Base-by-base conservation (phyloP, 30 jellyfish, hydroid and myxozoan genomes). In the Clytia hemisphaerica region DNA sequence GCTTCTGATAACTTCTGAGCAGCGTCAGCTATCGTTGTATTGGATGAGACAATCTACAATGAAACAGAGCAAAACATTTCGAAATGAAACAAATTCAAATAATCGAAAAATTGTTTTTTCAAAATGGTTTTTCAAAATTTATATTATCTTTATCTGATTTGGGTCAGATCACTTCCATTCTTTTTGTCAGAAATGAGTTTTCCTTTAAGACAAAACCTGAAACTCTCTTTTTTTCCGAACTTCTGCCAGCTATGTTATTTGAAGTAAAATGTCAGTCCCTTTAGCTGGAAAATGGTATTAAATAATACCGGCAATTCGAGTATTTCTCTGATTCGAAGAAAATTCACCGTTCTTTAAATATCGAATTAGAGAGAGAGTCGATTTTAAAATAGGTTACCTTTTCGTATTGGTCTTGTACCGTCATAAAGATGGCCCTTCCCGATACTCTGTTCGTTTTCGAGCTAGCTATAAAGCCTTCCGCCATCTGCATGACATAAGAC, bases 11-110 rank as follows among this genome's bases (percentile, higher is more conserved):
- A 64, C 24, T 81, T 82, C 6, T 53, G 21, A 7, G 94, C 93
- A 18, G 97, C 93, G 29, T 88, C 92, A 32, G 79, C 77, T 12
- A 88, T 67, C 48, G 87, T 79, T 62, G 33, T 76, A 42, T 88
- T 88, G 42, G 94, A 93, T 1, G 80, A 48, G 44, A 74, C 80
- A 29, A 88, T 88, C 97, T 88, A 42, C 7, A 35, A 24, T 12
- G 27, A 44, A 32, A 58, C 57, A 73, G 2, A 1, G 30, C 34
- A 16, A n/a, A 37, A 9, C 74, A 21, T 3, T 28, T 3, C 35
- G 2, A 44, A 36, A 72, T 33, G 19, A 32, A 32, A 55, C 24
- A 6, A 29, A 15, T 7, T 59, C 15, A 9, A 5, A 25, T n/a
- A 14, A 21, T 51, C 53, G n/a, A 40, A 40, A 40, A 40, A n/a